These are phyloP conservation scores for Troilus luridus DNA, from an alignment of 2,888 invertebrate species.

Conservation along the genomic window DNA sequence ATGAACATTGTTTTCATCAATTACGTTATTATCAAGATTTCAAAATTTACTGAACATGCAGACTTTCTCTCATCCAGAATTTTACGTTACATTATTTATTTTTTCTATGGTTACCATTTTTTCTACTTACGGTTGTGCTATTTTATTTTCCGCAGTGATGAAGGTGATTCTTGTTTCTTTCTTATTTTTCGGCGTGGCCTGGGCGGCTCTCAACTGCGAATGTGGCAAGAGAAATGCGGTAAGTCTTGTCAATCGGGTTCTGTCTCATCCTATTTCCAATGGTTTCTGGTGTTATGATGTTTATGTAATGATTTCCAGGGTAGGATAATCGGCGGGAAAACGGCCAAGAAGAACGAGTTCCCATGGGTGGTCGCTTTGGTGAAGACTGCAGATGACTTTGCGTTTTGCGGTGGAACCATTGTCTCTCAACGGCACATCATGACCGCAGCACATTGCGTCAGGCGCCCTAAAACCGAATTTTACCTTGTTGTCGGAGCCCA, in stretches of 20 bases:
- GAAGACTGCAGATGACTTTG: conserved; percentile 73
- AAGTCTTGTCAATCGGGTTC: neutral
- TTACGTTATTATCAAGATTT: no score
- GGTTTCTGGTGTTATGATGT: no score
- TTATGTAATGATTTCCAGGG: neutral
- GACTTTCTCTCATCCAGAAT: no score
- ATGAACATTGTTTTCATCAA: no score
- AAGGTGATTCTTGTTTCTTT: neutral
- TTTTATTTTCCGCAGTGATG: neutral
- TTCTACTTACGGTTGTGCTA: no score
- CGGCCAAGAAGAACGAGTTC: conserved; percentile 74
- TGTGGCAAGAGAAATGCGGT: neutral
- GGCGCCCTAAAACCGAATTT: neutral
- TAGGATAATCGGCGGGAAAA: conserved; percentile 57
- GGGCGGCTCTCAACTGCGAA: neutral
- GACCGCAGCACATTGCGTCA: conserved; percentile 82
- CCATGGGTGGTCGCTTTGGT: conserved; percentile 86
- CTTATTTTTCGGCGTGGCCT: neutral
- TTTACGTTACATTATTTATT: no score
- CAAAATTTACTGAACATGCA: no score
- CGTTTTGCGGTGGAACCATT: conserved; percentile 85
- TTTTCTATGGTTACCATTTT: no score
- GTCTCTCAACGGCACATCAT: conserved; percentile 85
- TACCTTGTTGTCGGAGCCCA: neutral
- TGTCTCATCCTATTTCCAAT: neutral